Evolutionary conservation across 2,113 vertebrate species (phyloP).

Genomic region (Sceloporus tristichus): DNA sequence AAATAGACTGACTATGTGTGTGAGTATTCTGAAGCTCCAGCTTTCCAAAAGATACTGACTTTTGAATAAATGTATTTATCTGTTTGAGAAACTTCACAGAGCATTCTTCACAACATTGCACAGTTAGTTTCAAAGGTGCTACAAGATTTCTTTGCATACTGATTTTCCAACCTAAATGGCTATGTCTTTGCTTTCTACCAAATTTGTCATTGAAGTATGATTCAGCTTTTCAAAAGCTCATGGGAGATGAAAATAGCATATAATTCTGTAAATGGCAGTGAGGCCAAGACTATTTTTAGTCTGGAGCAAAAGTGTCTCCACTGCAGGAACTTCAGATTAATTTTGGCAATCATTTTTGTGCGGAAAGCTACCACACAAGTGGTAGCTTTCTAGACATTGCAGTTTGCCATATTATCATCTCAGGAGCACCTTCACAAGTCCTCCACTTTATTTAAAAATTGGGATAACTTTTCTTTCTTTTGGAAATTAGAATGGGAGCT

Average conservation of each 20-base stretch:
- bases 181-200: not conserved
- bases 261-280: slow-evolving; percentile 6
- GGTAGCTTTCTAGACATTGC: not conserved
- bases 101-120: no score
- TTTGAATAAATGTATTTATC: no score
- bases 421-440: not conserved
- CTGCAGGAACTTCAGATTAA: not conserved
- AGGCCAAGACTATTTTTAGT: not conserved
- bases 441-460: not conserved
- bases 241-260: slow-evolving; percentile 15
- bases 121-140: no score
- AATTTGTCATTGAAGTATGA: not conserved
- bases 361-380: not conserved
- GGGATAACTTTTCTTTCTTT: no score
- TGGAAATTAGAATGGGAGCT: not conserved
- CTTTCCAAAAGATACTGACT: no score
- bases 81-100: no score
- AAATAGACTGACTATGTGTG: no score
- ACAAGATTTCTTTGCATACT: no score
- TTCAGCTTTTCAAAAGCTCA: not conserved
- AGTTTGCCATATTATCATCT: no score
- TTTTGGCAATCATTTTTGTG: not conserved
- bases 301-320: slow-evolving; percentile 5
- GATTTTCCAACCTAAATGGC: no score
- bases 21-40: no score